Evolutionary conservation across 2,797 vertebrate species (phyloP), one percentile per base, ranked within the genome.

Genomic region (Chanos chanos): DNA sequence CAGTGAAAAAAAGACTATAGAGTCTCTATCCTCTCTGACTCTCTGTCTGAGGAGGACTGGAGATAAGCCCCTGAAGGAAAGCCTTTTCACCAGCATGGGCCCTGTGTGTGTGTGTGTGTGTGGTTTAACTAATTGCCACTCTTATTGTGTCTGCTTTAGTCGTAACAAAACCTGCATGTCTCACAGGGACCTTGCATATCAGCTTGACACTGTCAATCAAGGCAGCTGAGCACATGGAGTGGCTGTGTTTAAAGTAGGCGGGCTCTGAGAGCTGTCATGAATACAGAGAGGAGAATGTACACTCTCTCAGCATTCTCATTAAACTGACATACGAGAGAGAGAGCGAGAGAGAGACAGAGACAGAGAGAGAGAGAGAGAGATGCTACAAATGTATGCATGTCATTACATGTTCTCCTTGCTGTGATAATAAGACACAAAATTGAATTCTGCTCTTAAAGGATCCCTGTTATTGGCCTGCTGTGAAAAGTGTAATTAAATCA

Each of bases 101-200:
- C n/a, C n/a, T n/a, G n/a, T n/a, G n/a, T n/a, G n/a, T n/a, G n/a
- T 64, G 61, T 43, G 62, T 57, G 64, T 44, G 56, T 9, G 57
- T 61, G 62, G 66, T 54, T 64, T 57, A 52, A 70, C 55, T 75
- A 72, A 75, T 72, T 75, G 70, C 73, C 59, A 67, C 59, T 75
- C 73, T 73, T 64, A 54, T 58, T 68, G 55, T 66, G 52, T 52
- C 49, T 44, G 58, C 60, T 69, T 67, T 59, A 58, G 73, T 56
- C 60, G 75, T 72, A 75, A 72, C 67, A 72, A 63, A 70, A 66
- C 63, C 64, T 37, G 34, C 19, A 16, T 27, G 37, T 30, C 57
- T 69, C 45, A 31, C 55, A 24, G 22, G 52, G 27, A 61, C 45
- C 54, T 48, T 19, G 63, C 66, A 73, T 58, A 66, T 73, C 63